Percentiles rank a stretch among this genome's conserved stretches.
Conservation (phyloP, 1,140 invertebrate species). For the Atta texana region DNA sequence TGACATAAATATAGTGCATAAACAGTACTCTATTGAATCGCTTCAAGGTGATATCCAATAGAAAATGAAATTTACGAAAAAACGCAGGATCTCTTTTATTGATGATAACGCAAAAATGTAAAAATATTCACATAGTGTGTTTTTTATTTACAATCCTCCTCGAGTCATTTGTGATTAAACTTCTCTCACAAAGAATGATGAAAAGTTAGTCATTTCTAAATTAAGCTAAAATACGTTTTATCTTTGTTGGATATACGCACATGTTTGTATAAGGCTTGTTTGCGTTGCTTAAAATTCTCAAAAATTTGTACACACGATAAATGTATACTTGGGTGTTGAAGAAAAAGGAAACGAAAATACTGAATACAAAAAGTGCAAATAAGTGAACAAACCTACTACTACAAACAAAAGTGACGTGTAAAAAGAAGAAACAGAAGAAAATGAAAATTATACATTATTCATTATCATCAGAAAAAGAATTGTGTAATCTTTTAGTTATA, state of each 20-base stretch:
- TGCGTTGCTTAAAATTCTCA: no score
- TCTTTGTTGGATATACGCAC: not conserved
- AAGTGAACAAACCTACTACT: not conserved
- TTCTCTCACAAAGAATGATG: not conserved
- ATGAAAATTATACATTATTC: not conserved
- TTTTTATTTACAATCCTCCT: not conserved
- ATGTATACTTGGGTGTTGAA: no score
- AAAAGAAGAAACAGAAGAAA: not conserved
- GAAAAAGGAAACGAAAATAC: no score
- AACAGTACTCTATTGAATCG: not conserved
- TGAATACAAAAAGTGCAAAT: no score
- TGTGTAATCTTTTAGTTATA: not conserved
- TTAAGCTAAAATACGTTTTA: not conserved
- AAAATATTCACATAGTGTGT: not conserved
- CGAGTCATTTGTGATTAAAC: not conserved
- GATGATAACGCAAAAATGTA: not conserved
- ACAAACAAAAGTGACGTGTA: not conserved
- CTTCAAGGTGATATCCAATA: not conserved
- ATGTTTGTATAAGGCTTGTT: not conserved
- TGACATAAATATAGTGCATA: conserved; percentile 14
- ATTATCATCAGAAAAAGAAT: not conserved
- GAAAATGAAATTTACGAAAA: not conserved
- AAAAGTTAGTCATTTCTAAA: not conserved
- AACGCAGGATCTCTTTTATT: not conserved
- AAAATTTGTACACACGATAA: no score